A percentile compares a stretch with the other conserved stretches of the same genome.
Conservation (phyloP, 53 echinoderm and acorn worm genomes). For the Paracentrotus lividus region DNA sequence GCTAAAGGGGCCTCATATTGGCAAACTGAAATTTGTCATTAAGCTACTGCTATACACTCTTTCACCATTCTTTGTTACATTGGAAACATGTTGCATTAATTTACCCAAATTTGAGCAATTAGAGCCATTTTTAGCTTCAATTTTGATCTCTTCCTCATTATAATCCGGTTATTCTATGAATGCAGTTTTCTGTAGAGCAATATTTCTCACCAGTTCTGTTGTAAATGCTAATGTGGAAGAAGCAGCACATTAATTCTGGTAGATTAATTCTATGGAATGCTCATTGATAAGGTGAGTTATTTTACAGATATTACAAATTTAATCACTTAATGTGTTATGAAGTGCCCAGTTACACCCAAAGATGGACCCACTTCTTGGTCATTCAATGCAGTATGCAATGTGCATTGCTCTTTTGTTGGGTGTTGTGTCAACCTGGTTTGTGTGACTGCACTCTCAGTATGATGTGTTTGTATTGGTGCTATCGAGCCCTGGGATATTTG, state of each 20-base stretch:
- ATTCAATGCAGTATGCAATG: too few species aligned
- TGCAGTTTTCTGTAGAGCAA: not conserved
- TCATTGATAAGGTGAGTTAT: constrained; percentile 7
- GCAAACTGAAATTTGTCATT: not conserved
- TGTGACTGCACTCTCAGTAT: too few species aligned
- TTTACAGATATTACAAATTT: not conserved
- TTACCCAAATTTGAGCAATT: not conserved
- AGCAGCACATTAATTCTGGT: not conserved
- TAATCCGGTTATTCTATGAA: not conserved
- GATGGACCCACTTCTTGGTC: too few species aligned
- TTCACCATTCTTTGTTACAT: not conserved
- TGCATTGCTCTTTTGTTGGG: too few species aligned
- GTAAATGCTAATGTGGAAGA: not conserved
- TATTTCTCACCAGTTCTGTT: not conserved
- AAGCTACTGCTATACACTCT: not conserved
- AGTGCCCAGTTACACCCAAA: too few species aligned
- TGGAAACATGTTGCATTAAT: constrained; percentile 28
- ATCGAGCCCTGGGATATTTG: not conserved
- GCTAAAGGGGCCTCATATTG: not conserved
- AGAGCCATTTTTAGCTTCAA: not conserved
- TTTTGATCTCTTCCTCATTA: not conserved
- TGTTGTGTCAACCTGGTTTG: too few species aligned
- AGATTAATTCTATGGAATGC: constrained; percentile 27
- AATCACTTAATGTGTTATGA: not conserved
- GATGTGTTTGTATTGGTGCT: not conserved